Conservation (phyloP, 2,888 invertebrate species). For the Pristionchus arcanus region DNA sequence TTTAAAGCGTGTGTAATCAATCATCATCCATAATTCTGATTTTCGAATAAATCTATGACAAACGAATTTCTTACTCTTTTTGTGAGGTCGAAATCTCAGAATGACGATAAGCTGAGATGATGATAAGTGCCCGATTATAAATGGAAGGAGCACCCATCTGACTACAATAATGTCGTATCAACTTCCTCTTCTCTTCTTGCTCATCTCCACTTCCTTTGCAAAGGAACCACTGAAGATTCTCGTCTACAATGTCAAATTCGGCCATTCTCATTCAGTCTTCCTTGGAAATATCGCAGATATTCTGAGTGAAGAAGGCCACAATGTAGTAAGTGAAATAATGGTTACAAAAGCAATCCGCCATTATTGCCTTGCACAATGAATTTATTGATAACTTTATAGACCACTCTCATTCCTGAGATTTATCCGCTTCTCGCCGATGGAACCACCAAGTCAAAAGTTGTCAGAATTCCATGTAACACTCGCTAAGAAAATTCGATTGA, state of each 20-base stretch:
- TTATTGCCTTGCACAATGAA: not conserved
- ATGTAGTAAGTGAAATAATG: not conserved
- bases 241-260: constrained; percentile 50
- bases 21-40: not conserved
- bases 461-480: not conserved
- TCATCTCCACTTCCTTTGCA: not conserved
- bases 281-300: constrained; percentile 41
- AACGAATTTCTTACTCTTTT: not conserved
- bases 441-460: constrained; percentile 15
- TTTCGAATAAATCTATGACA: not conserved
- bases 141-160: not conserved
- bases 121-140: not conserved
- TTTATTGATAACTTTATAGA: not conserved
- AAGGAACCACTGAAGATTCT: constrained; percentile 31
- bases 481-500: not conserved
- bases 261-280: constrained; percentile 25
- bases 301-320: constrained; percentile 31
- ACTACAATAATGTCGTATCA: not conserved
- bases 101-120: not conserved
- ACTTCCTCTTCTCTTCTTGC: not conserved
- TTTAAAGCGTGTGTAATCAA: not conserved
- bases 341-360: too few relatives aligned
- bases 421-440: not conserved
- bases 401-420: constrained; percentile 26
- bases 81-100: not conserved